Conservation (phyloP, 2,797 vertebrate species). For the Pampus argenteus region DNA sequence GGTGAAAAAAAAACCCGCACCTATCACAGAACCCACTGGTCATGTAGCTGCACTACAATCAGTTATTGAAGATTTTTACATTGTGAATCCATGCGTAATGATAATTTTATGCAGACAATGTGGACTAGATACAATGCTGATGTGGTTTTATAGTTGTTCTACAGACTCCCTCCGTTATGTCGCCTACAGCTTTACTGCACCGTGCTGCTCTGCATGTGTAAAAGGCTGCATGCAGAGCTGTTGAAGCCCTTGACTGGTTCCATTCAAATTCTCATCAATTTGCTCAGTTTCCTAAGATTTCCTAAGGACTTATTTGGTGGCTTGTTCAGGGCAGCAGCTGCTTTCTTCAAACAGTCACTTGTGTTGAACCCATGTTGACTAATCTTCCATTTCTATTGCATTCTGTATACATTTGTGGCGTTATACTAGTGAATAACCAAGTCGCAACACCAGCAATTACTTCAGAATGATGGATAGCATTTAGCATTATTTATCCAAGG, state of each 20-base stretch:
- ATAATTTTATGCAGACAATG: too few species aligned
- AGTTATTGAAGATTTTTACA: too few species aligned
- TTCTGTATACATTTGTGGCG: neutral
- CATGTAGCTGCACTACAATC: too few species aligned
- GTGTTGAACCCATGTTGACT: neutral
- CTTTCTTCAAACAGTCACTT: neutral
- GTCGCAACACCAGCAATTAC: constrained; percentile 5
- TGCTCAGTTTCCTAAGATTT: too few species aligned
- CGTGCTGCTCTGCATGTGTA: neutral
- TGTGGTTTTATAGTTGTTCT: too few species aligned
- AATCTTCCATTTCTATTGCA: neutral
- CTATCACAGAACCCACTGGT: too few species aligned
- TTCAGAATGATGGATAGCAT: constrained; percentile 19
- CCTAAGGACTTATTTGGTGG: neutral
- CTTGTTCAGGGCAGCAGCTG: neutral
- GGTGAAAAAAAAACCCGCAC: neutral
- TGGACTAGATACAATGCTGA: too few species aligned
- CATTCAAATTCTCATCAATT: neutral
- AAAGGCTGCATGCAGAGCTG: neutral
- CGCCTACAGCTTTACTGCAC: neutral
- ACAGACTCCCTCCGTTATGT: neutral
- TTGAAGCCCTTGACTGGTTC: neutral
- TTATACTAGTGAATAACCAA: neutral
- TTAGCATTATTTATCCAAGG: constrained; percentile 20
- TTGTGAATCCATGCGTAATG: too few species aligned